Evolutionary conservation across 2,888 invertebrate species (phyloP), one percentile per base, ranked within the genome.

Genomic region (Caenorhabditis japonica): DNA sequence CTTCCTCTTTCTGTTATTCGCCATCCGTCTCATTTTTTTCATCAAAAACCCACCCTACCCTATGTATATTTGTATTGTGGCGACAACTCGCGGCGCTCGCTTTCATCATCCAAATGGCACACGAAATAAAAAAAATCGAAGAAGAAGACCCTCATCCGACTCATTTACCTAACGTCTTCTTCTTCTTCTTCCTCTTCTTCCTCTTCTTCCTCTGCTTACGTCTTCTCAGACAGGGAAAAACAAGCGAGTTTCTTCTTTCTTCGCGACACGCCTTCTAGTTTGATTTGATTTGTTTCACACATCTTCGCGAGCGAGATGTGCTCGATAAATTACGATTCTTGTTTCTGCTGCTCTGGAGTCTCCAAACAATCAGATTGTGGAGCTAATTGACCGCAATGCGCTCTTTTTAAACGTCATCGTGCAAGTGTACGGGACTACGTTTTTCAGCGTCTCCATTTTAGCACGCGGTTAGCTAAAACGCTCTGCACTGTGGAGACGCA

Each of bases 211-310:
- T n/a, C n/a, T n/a, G n/a, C n/a, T n/a, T n/a, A n/a, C n/a, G n/a
- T n/a, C n/a, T n/a, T n/a, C n/a, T n/a, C n/a, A n/a, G n/a, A n/a
- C n/a, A n/a, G 47, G 41, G 49, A 33, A 61, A 52, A 61, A 61
- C 52, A 52, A 52, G 52, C 61, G 43, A 21, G 41, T n/a, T 19
- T 19, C n/a, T 46, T 4, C 15, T 39, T 13, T 13, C n/a, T 13
- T 17, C 39, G 39, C 25, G 47, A 33, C 49, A 21, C 27, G 27
- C 23, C 38, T 51, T 43, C 23, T 3, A 4, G 8, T 56, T 51
- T 66, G 49, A 66, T 66, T 58, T 58, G 56, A 66, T 66, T 66
- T 66, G 66, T 58, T 66, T 66, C 66, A 58, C 56, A 66, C 66
- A 51, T 66, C 44, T 30, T 44, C 33, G 33, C 39, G 34, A n/a